A percentile compares a stretch with the other conserved stretches of the same genome.
These are phyloP conservation scores for Mesopsocus fuscifrons DNA, from an alignment of 2,888 invertebrate species.

Conservation along the genomic window DNA sequence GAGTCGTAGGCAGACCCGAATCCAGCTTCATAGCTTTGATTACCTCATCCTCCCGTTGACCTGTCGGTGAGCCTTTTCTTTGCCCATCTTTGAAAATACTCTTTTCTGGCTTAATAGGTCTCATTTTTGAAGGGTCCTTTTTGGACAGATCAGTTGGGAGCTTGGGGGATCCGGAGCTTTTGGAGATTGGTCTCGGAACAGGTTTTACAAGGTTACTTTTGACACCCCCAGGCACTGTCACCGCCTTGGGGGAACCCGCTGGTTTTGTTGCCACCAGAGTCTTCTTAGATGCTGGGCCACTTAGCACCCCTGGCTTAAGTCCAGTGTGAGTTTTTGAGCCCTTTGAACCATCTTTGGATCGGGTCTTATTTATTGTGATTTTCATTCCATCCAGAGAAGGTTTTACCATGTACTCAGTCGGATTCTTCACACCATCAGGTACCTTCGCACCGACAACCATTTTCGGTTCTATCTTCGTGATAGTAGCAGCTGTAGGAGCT, in stretches of 20 bases:
- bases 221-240: conserved; percentile 17
- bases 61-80: conserved; percentile 12
- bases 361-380: conserved; percentile 77
- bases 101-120: neutral
- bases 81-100: neutral
- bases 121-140: conserved; percentile 13
- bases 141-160: conserved; percentile 12
- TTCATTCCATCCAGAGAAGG: conserved; percentile 79
- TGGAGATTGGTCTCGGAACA: too few species aligned
- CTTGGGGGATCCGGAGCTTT: conserved; percentile 19
- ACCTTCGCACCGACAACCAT: neutral
- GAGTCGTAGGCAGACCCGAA: conserved; percentile 14
- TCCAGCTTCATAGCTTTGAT: neutral
- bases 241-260: conserved; percentile 12
- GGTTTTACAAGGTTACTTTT: conserved; percentile 15
- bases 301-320: conserved; percentile 65
- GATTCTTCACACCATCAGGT: conserved; percentile 36
- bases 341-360: conserved; percentile 44
- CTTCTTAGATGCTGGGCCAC: conserved; percentile 72
- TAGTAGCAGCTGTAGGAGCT: neutral
- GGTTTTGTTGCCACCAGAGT: neutral
- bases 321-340: conserved; percentile 59
- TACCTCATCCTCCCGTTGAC: conserved; percentile 11
- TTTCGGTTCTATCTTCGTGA: neutral
- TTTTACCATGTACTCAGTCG: conserved; percentile 71